Conservation (phyloP, 2,797 vertebrate genomes). For the Phataginus tetradactyla region DNA sequence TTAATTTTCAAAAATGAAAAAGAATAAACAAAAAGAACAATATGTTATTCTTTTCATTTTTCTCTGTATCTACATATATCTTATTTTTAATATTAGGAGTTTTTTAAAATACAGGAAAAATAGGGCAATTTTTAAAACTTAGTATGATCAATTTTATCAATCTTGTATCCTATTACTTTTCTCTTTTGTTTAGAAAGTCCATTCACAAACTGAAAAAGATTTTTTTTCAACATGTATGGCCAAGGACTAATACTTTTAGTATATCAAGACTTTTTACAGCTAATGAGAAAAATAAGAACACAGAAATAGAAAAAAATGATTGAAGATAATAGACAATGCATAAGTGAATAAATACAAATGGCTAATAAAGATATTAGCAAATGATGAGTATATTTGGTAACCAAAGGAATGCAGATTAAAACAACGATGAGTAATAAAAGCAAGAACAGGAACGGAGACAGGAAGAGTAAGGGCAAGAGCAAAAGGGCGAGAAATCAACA, state of each 20-base stretch:
- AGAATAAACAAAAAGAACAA: too few relatives aligned
- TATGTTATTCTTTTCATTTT: not conserved
- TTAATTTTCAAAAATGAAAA: too few relatives aligned
- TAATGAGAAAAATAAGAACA: not conserved
- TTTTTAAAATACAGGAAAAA: not conserved
- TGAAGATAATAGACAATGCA: not conserved
- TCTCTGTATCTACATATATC: not conserved
- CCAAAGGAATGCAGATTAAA: not conserved
- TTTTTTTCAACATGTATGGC: not conserved
- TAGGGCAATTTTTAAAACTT: not conserved
- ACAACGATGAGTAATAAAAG: not conserved
- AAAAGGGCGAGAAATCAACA: not conserved
- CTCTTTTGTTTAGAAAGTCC: not conserved
- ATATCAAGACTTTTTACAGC: not conserved
- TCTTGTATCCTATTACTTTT: not conserved
- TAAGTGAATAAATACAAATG: not conserved
- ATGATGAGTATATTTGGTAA: not conserved
- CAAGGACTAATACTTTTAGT: not conserved
- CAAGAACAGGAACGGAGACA: not conserved
- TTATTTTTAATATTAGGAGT: slow-evolving; percentile 4
- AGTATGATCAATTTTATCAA: not conserved
- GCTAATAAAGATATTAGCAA: not conserved
- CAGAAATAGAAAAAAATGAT: not conserved
- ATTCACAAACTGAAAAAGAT: not conserved
- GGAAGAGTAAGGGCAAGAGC: not conserved